phyloP scores from a whole-genome alignment of 2,113 vertebrate genomes.

The Mus musculus region DNA sequence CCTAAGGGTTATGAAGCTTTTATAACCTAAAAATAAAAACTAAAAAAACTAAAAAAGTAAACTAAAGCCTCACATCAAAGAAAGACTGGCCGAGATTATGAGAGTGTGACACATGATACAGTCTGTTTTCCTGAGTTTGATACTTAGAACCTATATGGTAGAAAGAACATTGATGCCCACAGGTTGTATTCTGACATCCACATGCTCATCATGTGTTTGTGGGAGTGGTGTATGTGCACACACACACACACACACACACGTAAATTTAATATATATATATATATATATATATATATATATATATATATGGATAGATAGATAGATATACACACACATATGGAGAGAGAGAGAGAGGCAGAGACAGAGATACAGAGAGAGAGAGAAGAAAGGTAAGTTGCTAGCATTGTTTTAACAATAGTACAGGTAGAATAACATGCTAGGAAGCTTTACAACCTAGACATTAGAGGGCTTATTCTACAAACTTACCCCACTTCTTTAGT shows the following conservation, averaged over 20 bases:
- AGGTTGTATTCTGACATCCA: background rate
- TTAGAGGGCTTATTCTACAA: background rate
- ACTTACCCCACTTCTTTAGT: background rate
- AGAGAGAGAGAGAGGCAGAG: no score
- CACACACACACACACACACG: background rate
- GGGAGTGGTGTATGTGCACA: background rate
- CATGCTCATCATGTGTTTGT: background rate
- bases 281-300: no score
- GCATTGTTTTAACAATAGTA: background rate
- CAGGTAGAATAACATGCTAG: background rate
- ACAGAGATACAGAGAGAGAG: no score
- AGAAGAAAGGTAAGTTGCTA: background rate
- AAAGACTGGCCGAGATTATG: background rate
- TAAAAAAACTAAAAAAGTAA: background rate
- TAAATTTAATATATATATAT: no score
- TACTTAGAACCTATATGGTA: no score
- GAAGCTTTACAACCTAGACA: background rate
- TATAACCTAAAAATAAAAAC: background rate
- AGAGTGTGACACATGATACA: background rate
- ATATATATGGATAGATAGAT: no score
- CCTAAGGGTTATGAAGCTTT: background rate
- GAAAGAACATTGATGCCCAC: background rate
- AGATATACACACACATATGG: no score
- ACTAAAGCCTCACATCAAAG: background rate
- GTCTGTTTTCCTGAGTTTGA: background rate